These are phyloP conservation scores for Drosophila cognata DNA, from an alignment of 2,888 invertebrate species.

Conservation along the genomic window DNA sequence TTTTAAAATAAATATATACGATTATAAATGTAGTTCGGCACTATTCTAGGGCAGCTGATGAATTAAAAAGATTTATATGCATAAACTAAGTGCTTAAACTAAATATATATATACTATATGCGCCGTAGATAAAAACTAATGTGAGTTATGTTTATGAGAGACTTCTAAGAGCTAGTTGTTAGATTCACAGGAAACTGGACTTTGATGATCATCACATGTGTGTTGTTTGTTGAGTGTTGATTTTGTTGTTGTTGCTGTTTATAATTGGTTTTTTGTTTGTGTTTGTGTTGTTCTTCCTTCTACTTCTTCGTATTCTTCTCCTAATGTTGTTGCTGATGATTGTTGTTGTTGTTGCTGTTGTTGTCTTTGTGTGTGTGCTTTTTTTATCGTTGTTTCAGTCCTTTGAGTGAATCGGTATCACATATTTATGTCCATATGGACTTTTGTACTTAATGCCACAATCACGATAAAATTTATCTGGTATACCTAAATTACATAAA, in stretches of 20 bases:
- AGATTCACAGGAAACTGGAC: conserved; percentile 80
- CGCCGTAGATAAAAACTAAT: conserved; percentile 63
- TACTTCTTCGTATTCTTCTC: conserved; percentile 3
- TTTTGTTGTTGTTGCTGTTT: conserved; percentile 29
- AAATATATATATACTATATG: conserved; percentile 45
- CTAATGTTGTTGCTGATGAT: conserved; percentile 51
- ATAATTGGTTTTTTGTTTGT: conserved; percentile 23
- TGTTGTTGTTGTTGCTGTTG: conserved; percentile 35
- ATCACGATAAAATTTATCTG: conserved; percentile 90
- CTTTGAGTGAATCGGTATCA: conserved; percentile 89
- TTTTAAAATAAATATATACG: conserved; percentile 16
- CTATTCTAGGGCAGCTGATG: conserved; percentile 60
- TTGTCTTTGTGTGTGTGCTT: conserved; percentile 45
- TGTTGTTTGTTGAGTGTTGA: conserved; percentile 48
- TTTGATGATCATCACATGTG: conserved; percentile 79
- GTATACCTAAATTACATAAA: conserved; percentile 94
- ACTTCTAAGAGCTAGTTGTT: conserved; percentile 74
- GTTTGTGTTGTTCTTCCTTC: conserved; percentile 30
- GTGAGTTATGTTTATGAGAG: conserved; percentile 65
- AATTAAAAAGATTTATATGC: conserved; percentile 29
- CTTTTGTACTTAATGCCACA: conserved; percentile 92
- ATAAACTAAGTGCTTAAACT: conserved; percentile 37
- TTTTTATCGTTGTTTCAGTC: conserved; percentile 83
- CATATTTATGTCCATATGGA: conserved; percentile 93
- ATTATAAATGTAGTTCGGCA: conserved; percentile 52